phyloP scores from a whole-genome alignment of 2,113 vertebrate species.

The Neogobius melanostomus region DNA sequence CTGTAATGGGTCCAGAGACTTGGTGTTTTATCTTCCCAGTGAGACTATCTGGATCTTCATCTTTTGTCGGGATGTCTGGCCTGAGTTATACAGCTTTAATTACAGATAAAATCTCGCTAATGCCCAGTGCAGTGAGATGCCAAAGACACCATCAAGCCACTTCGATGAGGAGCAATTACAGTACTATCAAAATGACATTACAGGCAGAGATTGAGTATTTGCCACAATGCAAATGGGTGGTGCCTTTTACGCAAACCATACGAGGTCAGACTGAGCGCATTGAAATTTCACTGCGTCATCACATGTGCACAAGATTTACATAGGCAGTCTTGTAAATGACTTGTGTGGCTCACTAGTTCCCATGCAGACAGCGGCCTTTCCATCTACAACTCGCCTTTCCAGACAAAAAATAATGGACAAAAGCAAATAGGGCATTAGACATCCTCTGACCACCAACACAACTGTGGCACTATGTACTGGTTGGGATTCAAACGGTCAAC shows the following conservation, averaged over 20 bases:
- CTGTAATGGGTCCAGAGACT: background rate
- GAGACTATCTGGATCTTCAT: conserved; percentile 17
- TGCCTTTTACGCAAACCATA: background rate
- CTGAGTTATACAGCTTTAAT: conserved; percentile 1
- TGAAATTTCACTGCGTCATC: background rate
- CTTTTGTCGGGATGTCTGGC: background rate
- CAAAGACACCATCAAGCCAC: conserved; percentile 3
- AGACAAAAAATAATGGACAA: too few relatives aligned
- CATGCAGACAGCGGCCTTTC: conserved; percentile 7
- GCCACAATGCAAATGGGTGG: background rate
- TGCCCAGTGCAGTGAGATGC: background rate
- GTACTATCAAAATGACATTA: background rate
- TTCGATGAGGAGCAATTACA: background rate
- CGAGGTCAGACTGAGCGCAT: background rate
- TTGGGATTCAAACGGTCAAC: too few relatives aligned
- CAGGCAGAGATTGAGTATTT: background rate
- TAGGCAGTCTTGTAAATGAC: conserved; percentile 46
- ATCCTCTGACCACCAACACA: too few relatives aligned
- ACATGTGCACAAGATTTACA: conserved; percentile 28
- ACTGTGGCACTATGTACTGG: too few relatives aligned
- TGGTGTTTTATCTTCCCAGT: conserved; percentile 23
- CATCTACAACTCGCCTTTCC: too few relatives aligned
- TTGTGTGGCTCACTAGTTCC: conserved; percentile 15
- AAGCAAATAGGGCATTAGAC: too few relatives aligned
- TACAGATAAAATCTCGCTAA: background rate